These are phyloP conservation scores for Macropis europaea DNA, from an alignment of 2,888 invertebrate genomes.

Conservation along the genomic window DNA sequence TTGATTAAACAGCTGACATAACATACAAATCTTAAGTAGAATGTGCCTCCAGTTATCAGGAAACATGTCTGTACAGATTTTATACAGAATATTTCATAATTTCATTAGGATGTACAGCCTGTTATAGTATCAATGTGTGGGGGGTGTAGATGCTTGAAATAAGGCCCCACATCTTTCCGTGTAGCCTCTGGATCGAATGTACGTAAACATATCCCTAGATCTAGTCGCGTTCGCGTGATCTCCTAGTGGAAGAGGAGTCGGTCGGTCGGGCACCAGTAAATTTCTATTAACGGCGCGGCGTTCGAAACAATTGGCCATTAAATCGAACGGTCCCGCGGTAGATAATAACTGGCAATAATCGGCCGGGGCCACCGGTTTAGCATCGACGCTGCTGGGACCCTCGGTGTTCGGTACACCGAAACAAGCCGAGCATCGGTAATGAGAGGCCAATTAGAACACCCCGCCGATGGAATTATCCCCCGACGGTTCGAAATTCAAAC, in stretches of 20 bases:
- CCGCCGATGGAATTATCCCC: slow-evolving; percentile 78
- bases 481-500: slow-evolving; percentile 78
- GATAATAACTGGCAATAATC: slow-evolving; percentile 78
- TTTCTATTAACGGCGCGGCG: slow-evolving; percentile 76
- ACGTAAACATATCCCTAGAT: not conserved
- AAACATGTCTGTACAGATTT: too few relatives aligned
- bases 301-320: slow-evolving; percentile 79
- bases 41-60: too few relatives aligned
- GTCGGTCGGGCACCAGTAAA: slow-evolving; percentile 67
- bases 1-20: too few relatives aligned
- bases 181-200: too few relatives aligned
- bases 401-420: slow-evolving; percentile 58
- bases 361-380: slow-evolving; percentile 66
- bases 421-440: slow-evolving; percentile 79
- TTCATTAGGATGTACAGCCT: too few relatives aligned
- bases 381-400: slow-evolving; percentile 61
- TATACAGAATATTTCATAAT: too few relatives aligned
- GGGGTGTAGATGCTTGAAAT: too few relatives aligned
- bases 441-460: slow-evolving; percentile 79
- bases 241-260: slow-evolving; percentile 36
- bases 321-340: slow-evolving; percentile 77
- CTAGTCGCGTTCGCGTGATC: slow-evolving; percentile 35
- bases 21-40: too few relatives aligned
- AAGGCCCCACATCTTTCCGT: too few relatives aligned
- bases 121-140: too few relatives aligned